These are phyloP conservation scores for Microctenopoma lineatum DNA, from an alignment of 2,797 vertebrate genomes.

Conservation along the genomic window DNA sequence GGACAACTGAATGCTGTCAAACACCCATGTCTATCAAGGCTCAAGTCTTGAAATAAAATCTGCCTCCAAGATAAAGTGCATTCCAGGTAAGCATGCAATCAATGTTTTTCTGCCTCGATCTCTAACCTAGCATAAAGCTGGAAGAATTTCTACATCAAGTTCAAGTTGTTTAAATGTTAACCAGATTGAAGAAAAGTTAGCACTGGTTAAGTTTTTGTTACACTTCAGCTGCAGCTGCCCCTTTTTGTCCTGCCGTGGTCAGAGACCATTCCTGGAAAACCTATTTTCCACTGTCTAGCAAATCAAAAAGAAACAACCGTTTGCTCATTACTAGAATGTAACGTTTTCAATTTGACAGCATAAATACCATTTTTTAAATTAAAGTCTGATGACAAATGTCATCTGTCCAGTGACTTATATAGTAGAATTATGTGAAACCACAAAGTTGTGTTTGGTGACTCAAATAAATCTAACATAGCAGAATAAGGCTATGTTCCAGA, in stretches of 20 bases:
- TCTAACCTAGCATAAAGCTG: background rate
- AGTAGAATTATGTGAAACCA: background rate
- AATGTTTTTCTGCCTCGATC: background rate
- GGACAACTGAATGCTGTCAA: conserved; percentile 11
- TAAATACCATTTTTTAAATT: background rate
- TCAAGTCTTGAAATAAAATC: conserved; percentile 27
- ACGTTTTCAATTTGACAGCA: conserved; percentile 10
- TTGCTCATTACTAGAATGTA: background rate
- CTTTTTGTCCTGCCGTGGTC: background rate
- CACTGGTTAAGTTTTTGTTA: conserved; percentile 3
- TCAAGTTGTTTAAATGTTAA: conserved; percentile 22
- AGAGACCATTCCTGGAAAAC: conserved; percentile 17
- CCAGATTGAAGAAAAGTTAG: conserved; percentile 5
- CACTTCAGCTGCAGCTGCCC: conserved; percentile 3
- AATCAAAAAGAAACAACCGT: background rate
- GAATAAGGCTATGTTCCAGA: background rate
- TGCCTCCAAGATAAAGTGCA: conserved; percentile 47
- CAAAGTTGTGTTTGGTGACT: background rate
- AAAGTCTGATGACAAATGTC: conserved; percentile 7
- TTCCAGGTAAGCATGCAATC: conserved; percentile 6
- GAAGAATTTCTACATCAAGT: conserved; percentile 14
- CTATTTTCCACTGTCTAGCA: background rate
- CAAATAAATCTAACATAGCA: background rate
- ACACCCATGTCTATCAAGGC: conserved; percentile 27
- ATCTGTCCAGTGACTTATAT: background rate